A percentile compares a stretch with the other conserved stretches of the same genome.
phyloP scores from a whole-genome alignment of 2,113 vertebrate species.

The Hiodon alosoides region DNA sequence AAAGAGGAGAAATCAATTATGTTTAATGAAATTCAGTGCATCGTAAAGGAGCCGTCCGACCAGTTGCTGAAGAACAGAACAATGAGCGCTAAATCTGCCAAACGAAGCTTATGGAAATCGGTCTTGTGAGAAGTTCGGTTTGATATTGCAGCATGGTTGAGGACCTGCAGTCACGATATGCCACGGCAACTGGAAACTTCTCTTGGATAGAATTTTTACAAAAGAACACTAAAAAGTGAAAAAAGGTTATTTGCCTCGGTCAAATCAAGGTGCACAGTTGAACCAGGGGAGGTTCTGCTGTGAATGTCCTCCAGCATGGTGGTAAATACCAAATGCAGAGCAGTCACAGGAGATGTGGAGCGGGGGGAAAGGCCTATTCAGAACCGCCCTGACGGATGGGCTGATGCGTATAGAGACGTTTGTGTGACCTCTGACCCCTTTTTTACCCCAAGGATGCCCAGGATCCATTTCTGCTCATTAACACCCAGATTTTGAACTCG shows the following conservation, averaged over 20 bases:
- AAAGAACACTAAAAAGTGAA: conserved; percentile 18
- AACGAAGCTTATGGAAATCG: background rate
- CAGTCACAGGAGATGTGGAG: background rate
- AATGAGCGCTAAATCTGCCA: conserved; percentile 14
- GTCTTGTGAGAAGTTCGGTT: conserved; percentile 5
- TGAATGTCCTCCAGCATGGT: background rate
- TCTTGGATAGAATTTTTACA: conserved; percentile 29
- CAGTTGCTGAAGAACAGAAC: conserved; percentile 35
- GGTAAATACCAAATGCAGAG: conserved; percentile 4
- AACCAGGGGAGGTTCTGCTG: background rate
- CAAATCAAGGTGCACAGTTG: background rate
- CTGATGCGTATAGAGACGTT: no score
- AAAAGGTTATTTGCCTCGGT: background rate
- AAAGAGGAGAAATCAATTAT: conserved; percentile 23
- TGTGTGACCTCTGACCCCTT: no score
- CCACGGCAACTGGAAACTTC: conserved; percentile 10
- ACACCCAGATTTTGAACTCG: no score
- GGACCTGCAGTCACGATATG: background rate
- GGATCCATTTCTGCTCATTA: no score
- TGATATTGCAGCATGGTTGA: background rate
- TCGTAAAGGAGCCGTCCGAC: conserved; percentile 22
- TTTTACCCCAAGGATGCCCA: no score
- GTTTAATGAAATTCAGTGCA: conserved; percentile 18
- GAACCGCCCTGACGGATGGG: background rate
- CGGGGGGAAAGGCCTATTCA: background rate